phyloP scores from a whole-genome alignment of 1,140 invertebrate species.

The Ips typographus region DNA sequence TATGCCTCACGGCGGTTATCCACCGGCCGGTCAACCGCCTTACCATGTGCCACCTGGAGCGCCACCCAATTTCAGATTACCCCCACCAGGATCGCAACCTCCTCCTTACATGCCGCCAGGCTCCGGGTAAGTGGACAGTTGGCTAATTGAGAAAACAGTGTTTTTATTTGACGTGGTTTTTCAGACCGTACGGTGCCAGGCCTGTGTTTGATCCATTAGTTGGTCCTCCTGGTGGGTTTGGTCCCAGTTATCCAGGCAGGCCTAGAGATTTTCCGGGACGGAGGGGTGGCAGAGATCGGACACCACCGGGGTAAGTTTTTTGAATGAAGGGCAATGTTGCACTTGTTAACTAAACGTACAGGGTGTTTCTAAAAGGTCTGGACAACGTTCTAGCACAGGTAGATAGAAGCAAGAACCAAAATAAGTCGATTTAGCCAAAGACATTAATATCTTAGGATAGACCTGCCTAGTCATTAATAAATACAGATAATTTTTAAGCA shows the following conservation, averaged over 20 bases:
- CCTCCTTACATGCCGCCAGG: constrained; percentile 45
- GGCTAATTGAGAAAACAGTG: not conserved
- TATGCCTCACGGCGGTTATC: constrained; percentile 28
- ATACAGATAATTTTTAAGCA: too few relatives aligned
- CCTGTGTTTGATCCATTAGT: constrained; percentile 46
- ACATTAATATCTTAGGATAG: too few relatives aligned
- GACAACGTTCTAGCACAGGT: too few relatives aligned
- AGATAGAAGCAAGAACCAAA: too few relatives aligned
- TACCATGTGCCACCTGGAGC: constrained; percentile 40
- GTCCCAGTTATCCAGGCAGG: constrained; percentile 46
- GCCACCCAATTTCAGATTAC: constrained; percentile 48
- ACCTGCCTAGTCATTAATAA: too few relatives aligned
- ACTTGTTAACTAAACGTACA: too few relatives aligned
- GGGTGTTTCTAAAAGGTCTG: too few relatives aligned
- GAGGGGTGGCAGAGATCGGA: constrained; percentile 46
- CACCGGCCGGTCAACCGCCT: constrained; percentile 32
- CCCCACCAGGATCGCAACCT: constrained; percentile 42
- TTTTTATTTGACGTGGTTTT: not conserved
- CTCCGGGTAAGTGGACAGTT: constrained; percentile 29
- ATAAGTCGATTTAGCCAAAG: too few relatives aligned
- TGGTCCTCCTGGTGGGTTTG: constrained; percentile 40
- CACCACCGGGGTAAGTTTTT: constrained; percentile 46
- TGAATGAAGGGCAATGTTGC: not conserved
- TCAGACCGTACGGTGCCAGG: constrained; percentile 42
- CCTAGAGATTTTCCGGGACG: constrained; percentile 51